A percentile compares a stretch with the other conserved stretches of the same genome.
Evolutionary conservation across 2,888 invertebrate genomes (phyloP).

Genomic region (Bombylius major): DNA sequence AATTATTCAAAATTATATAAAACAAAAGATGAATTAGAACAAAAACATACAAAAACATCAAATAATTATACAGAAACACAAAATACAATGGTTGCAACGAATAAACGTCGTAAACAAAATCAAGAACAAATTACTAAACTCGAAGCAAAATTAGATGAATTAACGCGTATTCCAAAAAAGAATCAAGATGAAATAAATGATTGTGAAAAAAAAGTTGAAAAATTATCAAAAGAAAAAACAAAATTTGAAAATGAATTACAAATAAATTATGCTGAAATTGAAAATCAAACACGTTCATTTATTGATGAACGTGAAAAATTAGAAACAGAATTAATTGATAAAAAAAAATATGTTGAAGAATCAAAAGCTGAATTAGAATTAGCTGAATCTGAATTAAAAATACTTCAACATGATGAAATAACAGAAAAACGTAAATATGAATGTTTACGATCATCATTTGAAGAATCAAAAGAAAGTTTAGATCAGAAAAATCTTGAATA

Average conservation of each 20-base stretch:
- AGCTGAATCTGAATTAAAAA: slow-evolving; percentile 67
- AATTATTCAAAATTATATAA: slow-evolving; percentile 45
- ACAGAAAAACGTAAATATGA: slow-evolving; percentile 32
- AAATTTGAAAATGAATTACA: slow-evolving; percentile 48
- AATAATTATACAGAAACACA: slow-evolving; percentile 51
- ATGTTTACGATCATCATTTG: slow-evolving; percentile 24
- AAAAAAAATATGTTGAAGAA: slow-evolving; percentile 57
- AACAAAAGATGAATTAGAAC: slow-evolving; percentile 45
- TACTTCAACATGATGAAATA: slow-evolving; percentile 42
- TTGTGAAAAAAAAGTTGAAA: slow-evolving; percentile 44
- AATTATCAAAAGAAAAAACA: slow-evolving; percentile 44
- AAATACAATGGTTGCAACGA: slow-evolving; percentile 53
- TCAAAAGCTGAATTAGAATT: slow-evolving; percentile 44
- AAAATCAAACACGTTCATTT: slow-evolving; percentile 42
- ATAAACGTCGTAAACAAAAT: slow-evolving; percentile 62
- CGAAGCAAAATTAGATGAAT: slow-evolving; percentile 51
- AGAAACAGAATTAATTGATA: slow-evolving; percentile 50
- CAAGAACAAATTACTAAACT: slow-evolving; percentile 54
- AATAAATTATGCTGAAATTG: slow-evolving; percentile 42
- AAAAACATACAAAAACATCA: slow-evolving; percentile 50
- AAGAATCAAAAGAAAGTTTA: slow-evolving; percentile 44
- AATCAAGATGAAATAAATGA: slow-evolving; percentile 57
- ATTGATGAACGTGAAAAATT: slow-evolving; percentile 42
- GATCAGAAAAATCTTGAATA: slow-evolving; percentile 52
- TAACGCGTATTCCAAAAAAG: slow-evolving; percentile 56